Conservation (phyloP, 2,797 vertebrate species). For the Cichlasoma orientale region DNA sequence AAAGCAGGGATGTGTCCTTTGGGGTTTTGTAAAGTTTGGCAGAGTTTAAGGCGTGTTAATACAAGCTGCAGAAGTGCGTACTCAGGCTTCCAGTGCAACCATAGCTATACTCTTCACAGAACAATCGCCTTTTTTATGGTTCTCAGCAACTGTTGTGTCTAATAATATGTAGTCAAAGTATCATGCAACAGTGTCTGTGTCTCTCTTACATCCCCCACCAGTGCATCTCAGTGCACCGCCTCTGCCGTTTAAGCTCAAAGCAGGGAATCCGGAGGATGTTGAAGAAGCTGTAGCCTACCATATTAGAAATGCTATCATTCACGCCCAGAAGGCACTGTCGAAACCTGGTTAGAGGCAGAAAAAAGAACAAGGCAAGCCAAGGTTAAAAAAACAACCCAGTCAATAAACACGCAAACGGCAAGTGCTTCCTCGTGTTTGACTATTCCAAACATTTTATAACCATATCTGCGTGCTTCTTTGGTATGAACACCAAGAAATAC, state of each 20-base stretch:
- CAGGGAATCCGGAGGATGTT: slow-evolving; percentile 85
- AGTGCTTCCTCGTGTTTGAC: not conserved
- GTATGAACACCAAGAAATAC: not conserved
- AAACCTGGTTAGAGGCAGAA: slow-evolving; percentile 78
- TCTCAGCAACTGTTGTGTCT: not conserved
- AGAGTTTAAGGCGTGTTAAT: slow-evolving; percentile 31
- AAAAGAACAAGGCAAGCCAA: not conserved
- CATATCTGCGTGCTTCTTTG: not conserved
- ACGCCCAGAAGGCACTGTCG: slow-evolving; percentile 81
- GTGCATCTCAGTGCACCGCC: slow-evolving; percentile 81
- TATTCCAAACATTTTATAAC: not conserved
- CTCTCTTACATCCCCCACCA: slow-evolving; percentile 88
- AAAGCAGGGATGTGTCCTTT: not conserved
- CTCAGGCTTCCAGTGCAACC: not conserved
- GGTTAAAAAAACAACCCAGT: not conserved
- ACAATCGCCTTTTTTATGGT: not conserved
- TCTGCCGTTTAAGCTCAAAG: slow-evolving; percentile 82
- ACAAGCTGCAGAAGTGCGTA: slow-evolving; percentile 21
- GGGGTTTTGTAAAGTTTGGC: slow-evolving; percentile 1
- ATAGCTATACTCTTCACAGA: not conserved
- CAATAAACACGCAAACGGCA: not conserved
- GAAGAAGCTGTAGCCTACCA: slow-evolving; percentile 90
- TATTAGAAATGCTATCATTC: slow-evolving; percentile 84
- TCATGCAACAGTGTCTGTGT: not conserved
- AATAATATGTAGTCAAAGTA: not conserved